Conservation (phyloP, 1,140 invertebrate genomes). For the Camponotus vicinus region DNA sequence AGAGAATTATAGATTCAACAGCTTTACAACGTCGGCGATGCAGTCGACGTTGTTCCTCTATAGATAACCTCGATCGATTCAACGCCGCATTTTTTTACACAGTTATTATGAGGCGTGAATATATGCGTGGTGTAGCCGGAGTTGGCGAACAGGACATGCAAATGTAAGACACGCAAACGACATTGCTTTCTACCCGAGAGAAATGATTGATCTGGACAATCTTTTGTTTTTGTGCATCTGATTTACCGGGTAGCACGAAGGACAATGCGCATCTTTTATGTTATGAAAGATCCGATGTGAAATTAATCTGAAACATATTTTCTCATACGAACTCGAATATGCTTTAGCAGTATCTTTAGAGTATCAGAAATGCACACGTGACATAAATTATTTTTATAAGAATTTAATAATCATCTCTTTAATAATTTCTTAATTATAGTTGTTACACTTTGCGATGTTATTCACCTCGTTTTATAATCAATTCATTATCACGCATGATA, state of each 20-base stretch:
- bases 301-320: constrained; percentile 5
- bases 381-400: too few relatives aligned
- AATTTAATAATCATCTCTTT: too few relatives aligned
- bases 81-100: constrained; percentile 31
- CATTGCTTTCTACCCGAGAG: constrained; percentile 53
- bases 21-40: constrained; percentile 30
- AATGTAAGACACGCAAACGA: constrained; percentile 46
- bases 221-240: constrained; percentile 24
- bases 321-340: background rate
- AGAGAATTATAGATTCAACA: constrained; percentile 52
- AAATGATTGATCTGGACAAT: constrained; percentile 44
- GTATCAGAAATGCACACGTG: too few relatives aligned
- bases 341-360: too few relatives aligned
- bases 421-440: background rate
- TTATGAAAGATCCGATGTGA: background rate
- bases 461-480: background rate
- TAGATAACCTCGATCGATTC: constrained; percentile 17
- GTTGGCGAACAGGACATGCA: constrained; percentile 44
- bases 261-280: background rate
- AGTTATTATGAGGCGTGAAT: constrained; percentile 11
- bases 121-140: background rate
- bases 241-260: constrained; percentile 16
- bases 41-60: background rate
- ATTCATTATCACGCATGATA: background rate
- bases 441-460: background rate